phyloP scores from a whole-genome alignment of 1,140 invertebrate species.

The Belonocnema kinseyi region DNA sequence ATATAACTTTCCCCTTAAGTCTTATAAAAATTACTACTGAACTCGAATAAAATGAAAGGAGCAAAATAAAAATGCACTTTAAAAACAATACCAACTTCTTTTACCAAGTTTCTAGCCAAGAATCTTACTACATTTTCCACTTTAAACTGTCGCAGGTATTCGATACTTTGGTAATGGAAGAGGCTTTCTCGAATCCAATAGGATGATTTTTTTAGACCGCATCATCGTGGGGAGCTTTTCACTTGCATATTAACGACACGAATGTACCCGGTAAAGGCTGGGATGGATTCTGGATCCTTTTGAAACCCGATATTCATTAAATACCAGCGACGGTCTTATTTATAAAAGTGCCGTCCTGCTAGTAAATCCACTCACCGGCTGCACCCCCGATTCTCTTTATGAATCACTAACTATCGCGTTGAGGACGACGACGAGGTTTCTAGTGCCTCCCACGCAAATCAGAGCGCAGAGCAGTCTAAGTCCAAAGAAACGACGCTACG shows the following conservation, averaged over 20 bases:
- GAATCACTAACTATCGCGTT: slow-evolving; percentile 44
- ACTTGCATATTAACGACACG: slow-evolving; percentile 49
- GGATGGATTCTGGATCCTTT: slow-evolving; percentile 39
- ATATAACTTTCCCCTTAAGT: too few relatives aligned
- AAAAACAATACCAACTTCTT: slow-evolving; percentile 23
- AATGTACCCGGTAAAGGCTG: slow-evolving; percentile 24
- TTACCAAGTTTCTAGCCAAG: not conserved
- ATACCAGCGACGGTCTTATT: slow-evolving; percentile 46
- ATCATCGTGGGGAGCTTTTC: slow-evolving; percentile 4
- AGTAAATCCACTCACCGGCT: slow-evolving; percentile 26
- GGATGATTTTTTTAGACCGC: not conserved
- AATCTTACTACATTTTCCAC: slow-evolving; percentile 28
- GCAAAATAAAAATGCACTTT: not conserved
- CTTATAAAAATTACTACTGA: too few relatives aligned
- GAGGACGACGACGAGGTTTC: slow-evolving; percentile 30
- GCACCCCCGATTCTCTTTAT: slow-evolving; percentile 39
- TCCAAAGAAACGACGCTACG: not conserved
- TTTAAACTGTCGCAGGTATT: slow-evolving; percentile 18
- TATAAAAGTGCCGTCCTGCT: slow-evolving; percentile 47
- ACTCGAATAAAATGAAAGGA: too few relatives aligned
- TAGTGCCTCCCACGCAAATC: slow-evolving; percentile 18
- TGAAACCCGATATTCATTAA: slow-evolving; percentile 59
- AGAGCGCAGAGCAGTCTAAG: not conserved
- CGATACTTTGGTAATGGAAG: slow-evolving; percentile 24
- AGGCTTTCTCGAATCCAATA: slow-evolving; percentile 2